Evolutionary conservation across 2,113 vertebrate genomes (phyloP).

Genomic region (Orthonyx spaldingii): DNA sequence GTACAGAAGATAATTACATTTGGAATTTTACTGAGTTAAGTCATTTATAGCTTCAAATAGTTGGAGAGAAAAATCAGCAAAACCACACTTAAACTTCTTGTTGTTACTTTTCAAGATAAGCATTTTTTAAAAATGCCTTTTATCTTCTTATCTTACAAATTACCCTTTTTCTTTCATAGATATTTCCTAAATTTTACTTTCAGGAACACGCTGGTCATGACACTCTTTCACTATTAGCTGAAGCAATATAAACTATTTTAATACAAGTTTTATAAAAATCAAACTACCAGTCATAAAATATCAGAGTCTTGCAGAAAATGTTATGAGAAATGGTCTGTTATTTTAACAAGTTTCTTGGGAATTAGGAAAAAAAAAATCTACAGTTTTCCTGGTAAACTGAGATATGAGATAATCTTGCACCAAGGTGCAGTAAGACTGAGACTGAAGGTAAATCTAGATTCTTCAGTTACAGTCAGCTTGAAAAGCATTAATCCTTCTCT

Average conservation of each 20-base stretch:
- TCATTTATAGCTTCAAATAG: constrained; percentile 99
- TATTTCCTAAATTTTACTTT: constrained; percentile 69
- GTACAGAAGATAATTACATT: constrained; percentile 99
- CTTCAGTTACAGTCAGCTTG: not conserved
- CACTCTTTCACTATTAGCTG: constrained; percentile 29
- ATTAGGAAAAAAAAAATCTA: not conserved
- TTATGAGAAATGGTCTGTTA: constrained; percentile 53
- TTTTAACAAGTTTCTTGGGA: constrained; percentile 32
- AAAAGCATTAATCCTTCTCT: not conserved
- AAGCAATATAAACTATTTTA: constrained; percentile 44
- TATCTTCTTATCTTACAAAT: constrained; percentile 73
- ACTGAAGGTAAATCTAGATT: constrained; percentile 5
- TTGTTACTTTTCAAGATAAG: constrained; percentile 75
- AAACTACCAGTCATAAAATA: constrained; percentile 54
- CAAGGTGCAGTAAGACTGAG: not conserved
- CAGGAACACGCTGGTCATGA: constrained; percentile 43
- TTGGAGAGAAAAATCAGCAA: constrained; percentile 84
- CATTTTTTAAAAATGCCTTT: constrained; percentile 61
- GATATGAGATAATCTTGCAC: constrained; percentile 15
- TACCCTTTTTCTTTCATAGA: constrained; percentile 61
- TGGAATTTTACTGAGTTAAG: constrained; percentile 99
- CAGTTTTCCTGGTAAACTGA: constrained; percentile 30
- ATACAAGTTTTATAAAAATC: constrained; percentile 45
- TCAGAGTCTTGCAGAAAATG: constrained; percentile 37
- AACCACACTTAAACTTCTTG: constrained; percentile 82